These are phyloP conservation scores for Notamacropus eugenii DNA, from an alignment of 2,797 vertebrate genomes.

Conservation along the genomic window DNA sequence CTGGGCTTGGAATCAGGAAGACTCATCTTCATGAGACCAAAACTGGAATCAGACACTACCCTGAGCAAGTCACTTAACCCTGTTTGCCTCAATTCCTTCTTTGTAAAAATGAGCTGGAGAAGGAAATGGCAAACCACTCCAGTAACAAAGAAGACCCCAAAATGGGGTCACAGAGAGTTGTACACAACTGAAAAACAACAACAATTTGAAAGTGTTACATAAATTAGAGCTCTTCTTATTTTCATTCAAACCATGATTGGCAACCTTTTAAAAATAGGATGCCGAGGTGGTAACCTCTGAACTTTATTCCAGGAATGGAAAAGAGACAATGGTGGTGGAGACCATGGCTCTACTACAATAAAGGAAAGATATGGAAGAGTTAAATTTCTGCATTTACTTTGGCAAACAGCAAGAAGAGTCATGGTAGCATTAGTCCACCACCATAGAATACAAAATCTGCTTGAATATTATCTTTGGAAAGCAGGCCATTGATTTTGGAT, in stretches of 20 bases:
- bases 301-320: background rate
- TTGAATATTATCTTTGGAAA: background rate
- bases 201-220: background rate
- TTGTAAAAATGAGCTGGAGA: background rate
- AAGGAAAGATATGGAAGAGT: background rate
- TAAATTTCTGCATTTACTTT: background rate
- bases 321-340: background rate
- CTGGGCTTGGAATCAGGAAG: background rate
- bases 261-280: background rate
- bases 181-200: background rate
- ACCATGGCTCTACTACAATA: background rate
- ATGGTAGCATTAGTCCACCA: background rate
- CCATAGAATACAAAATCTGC: background rate
- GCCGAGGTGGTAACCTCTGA: background rate
- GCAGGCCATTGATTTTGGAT: background rate
- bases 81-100: background rate
- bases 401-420: background rate
- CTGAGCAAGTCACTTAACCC: background rate
- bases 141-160: background rate
- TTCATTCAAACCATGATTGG: background rate
- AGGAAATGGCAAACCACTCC: background rate
- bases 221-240: background rate
- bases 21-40: background rate
- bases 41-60: background rate
- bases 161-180: background rate